These are phyloP conservation scores for Siniperca chuatsi DNA, from an alignment of 2,113 vertebrate species.

Conservation along the genomic window DNA sequence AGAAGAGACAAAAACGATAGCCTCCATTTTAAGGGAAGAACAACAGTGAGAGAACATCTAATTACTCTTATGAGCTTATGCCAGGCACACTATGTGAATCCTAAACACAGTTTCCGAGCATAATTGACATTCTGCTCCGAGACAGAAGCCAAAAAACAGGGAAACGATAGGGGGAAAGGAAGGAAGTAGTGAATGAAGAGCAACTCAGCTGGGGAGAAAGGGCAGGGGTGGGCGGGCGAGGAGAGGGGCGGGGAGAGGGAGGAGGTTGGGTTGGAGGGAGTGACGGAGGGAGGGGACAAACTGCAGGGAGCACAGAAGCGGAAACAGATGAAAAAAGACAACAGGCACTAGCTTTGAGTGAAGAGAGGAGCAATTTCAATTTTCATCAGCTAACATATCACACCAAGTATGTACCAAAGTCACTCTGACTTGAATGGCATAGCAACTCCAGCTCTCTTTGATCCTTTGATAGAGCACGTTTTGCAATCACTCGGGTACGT, in stretches of 20 bases:
- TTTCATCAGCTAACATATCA: constrained; percentile 51
- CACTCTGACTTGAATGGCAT: constrained; percentile 38
- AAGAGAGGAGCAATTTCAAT: constrained; percentile 54
- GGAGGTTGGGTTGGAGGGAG: constrained; percentile 1
- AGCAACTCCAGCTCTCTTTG: constrained; percentile 36
- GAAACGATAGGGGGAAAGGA: constrained; percentile 3
- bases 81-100: constrained; percentile 53
- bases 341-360: not conserved
- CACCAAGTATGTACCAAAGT: constrained; percentile 52
- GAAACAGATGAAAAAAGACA: constrained; percentile 17
- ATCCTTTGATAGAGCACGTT: constrained; percentile 44
- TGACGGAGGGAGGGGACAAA: constrained; percentile 6
- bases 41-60: constrained; percentile 63
- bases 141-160: constrained; percentile 11
- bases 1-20: constrained; percentile 48
- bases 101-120: constrained; percentile 36
- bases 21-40: constrained; percentile 59
- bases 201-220: constrained; percentile 16
- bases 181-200: constrained; percentile 30
- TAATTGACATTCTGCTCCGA: constrained; percentile 44
- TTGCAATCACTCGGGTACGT: constrained; percentile 35
- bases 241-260: not conserved
- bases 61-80: constrained; percentile 68
- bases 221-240: not conserved
- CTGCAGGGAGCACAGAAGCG: constrained; percentile 18